These are phyloP conservation scores for Fulmarus glacialis DNA, from an alignment of 2,113 vertebrate genomes.

Conservation along the genomic window DNA sequence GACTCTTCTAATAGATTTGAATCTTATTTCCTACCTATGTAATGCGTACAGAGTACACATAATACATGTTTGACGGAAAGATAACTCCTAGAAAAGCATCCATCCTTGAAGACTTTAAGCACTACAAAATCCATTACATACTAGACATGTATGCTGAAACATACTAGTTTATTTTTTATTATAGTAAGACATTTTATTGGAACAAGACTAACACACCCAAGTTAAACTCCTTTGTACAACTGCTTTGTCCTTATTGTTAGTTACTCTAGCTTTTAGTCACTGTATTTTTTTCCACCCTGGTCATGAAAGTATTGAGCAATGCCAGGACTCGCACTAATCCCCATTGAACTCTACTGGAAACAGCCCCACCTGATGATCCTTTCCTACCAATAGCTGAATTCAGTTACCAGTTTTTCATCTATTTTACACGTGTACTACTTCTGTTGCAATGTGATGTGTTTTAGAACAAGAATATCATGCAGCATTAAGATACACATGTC, in stretches of 20 bases:
- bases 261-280: background rate
- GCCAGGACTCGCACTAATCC: background rate
- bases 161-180: background rate
- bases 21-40: background rate
- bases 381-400: background rate
- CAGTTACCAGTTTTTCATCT: background rate
- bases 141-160: background rate
- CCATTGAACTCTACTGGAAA: background rate
- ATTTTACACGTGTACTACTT: background rate
- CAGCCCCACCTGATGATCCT: background rate
- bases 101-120: background rate
- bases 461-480: background rate
- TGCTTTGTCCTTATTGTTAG: background rate
- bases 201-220: background rate
- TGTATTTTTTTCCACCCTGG: background rate
- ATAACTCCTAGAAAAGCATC: background rate
- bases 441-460: background rate
- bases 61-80: background rate
- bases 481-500: background rate
- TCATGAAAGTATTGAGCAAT: background rate
- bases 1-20: background rate
- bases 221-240: background rate
- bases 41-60: background rate
- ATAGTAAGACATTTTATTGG: background rate
- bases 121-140: background rate